Base-by-base conservation (phyloP, 2,888 invertebrate species). In the Monochamus alternatus region DNA sequence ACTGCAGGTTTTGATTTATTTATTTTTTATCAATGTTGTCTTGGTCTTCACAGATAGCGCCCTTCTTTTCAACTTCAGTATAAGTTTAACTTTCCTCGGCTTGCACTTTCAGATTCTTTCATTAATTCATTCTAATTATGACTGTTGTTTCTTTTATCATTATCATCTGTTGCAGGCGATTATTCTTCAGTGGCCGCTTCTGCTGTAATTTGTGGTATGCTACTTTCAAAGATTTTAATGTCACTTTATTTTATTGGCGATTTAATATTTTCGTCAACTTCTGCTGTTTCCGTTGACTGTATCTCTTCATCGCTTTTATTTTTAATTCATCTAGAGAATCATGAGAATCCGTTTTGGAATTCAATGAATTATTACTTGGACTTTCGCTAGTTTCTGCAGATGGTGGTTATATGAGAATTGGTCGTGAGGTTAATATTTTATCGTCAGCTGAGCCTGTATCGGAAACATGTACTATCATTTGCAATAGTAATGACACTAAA, bases 321-420 rank as follows among this genome's bases (percentile, higher is more conserved):
- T 30, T 30, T 77, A 65, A 74, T 8, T 70, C 75, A 58, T 76
- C 65, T 5, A 74, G 38, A n/a, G 75, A 22, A 22, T 22, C 1
- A 22, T 1, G 22, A 22, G 22, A 76, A 58, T 75, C 47, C n/a
- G 62, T 38, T 31, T 65, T 72, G 10, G 73, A 70, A 8, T 63
- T 58, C 5, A 63, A 4, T 9, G 74, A 77, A 38, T 68, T n/a
- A 67, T 64, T 72, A 9, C 76, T 75, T 44, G 51, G 75, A 63
- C 71, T 75, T 47, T 52, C 55, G 38, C 32, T 9, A 31, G 4
- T 38, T 12, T 75, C 75, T 30, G 38, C n/a, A 62, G 74, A 55
- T 9, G 78, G 71, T 9, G 74, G 70, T 32, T 71, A 73, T 30
- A 75, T 63, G 43, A 76, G 58, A 32, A 72, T 77, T 5, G 76